These are phyloP conservation scores for Xestoiulus laeticollis DNA, from an alignment of 2,888 invertebrate genomes.

Conservation along the genomic window DNA sequence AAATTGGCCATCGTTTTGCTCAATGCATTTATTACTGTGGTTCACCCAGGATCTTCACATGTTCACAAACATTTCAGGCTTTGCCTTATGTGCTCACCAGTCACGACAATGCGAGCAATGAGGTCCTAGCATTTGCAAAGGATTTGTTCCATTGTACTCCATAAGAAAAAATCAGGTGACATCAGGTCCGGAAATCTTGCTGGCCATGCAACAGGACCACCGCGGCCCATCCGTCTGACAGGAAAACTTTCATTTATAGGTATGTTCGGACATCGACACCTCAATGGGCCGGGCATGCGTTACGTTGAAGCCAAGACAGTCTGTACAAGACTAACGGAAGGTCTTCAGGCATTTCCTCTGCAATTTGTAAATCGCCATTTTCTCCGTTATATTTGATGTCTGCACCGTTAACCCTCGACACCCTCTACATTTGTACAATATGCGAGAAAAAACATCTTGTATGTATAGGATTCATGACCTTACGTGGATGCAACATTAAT, in stretches of 20 bases:
- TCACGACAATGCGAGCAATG: neutral
- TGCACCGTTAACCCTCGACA: too few relatives aligned
- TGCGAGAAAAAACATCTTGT: too few relatives aligned
- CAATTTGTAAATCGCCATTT: too few relatives aligned
- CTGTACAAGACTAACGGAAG: too few relatives aligned
- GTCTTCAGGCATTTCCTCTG: too few relatives aligned
- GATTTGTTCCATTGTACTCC: neutral
- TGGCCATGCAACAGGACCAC: neutral
- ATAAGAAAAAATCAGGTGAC: neutral
- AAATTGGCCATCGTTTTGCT: neutral
- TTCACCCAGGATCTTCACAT: neutral
- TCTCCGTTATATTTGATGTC: too few relatives aligned
- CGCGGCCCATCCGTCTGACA: neutral
- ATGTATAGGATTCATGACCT: too few relatives aligned
- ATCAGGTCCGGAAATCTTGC: neutral
- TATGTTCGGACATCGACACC: neutral
- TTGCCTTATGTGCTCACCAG: neutral
- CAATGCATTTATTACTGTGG: neutral
- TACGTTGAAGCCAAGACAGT: neutral
- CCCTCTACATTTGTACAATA: too few relatives aligned
- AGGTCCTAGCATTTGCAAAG: neutral
- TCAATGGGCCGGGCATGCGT: neutral
- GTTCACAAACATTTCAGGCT: neutral
- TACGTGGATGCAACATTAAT: too few relatives aligned
- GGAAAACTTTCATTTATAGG: slow-evolving; percentile 27